Evolutionary conservation across 2,797 vertebrate genomes (phyloP), one percentile per base, ranked within the genome.

Genomic region (Rhynchonycteris naso): DNA sequence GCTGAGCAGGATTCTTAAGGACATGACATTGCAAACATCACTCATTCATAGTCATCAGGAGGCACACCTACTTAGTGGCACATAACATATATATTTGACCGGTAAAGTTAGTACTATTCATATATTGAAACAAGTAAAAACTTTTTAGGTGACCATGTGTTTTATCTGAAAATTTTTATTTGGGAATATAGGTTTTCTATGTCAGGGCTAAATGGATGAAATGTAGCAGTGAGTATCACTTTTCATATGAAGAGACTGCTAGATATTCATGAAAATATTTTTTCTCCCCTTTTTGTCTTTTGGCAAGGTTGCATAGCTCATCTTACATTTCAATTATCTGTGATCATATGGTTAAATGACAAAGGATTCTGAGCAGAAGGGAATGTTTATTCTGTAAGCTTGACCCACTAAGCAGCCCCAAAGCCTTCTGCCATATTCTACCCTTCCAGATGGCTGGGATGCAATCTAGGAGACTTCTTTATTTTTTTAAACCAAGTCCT

Each of bases 141-240:
- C 9, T 8, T 52, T 89, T 56, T 61, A 50, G 5, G 13, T 93
- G 43, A n/a, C 35, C 15, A 18, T 59, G 65, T 86, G 11, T 93
- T 52, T 88, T 19, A 72, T 68, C 4, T 33, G 66, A 92, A 95
- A 95, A 83, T 33, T 86, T 0, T 86, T 28, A 68, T 50, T 95
- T 94, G 15, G 14, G 19, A 52, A 80, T 65, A 58, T 5, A n/a
- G 0, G 26, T 74, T 0, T 91, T 84, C 47, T 43, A 26, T 50
- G 7, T 1, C 5, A 63, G 19, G 26, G 10, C 68, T 65, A 83
- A 88, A 69, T 63, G 30, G 11, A 81, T 7, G 63, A 63, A 65
- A 56, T n/a, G 8, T 22, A 90, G n/a, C 22, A 84, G 35, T 95
- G 61, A 19, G 6, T 43, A 8, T 76, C 22, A 91, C 43, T 8